Base-by-base conservation (phyloP, 2,888 invertebrate species). In the Drosophila monieri region DNA sequence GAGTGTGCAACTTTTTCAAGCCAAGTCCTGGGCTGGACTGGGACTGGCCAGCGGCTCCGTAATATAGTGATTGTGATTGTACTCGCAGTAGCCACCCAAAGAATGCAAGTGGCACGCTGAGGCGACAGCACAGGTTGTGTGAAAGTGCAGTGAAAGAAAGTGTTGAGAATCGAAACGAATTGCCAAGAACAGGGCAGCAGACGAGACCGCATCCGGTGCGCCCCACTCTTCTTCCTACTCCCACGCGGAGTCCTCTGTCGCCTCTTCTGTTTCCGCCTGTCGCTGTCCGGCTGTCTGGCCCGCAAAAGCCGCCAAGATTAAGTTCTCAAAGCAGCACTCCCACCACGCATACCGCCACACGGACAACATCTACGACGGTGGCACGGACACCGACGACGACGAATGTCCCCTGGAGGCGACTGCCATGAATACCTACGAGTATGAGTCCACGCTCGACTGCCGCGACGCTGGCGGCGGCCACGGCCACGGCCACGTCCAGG, bases 381-480 rank as follows among this genome's bases (percentile, higher is more conserved):
- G 90, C 90, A 90, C 90, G 81, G 90, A 90, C 78, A 90, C 90
- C 78, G 90, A 90, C 90, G 89, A 89, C 89, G 89, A 90, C 90
- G 91, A 90, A 90, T 90, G 90, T 90, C 90, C 90, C 72, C 83
- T 88, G 88, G 90, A 90, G 80, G 86, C 90, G 78, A 86, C 84
- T 80, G 89, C 81, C 73, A 91, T 91, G 91, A 91, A 91, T 90
- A 90, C 91, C 76, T 91, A 91, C 88, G 91, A 92, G 85, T 91
- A 91, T 88, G 92, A 92, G 84, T 91, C 91, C 54, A 91, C 92
- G 77, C 89, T 91, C 80, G 92, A 92, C 81, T 92, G 92, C 84
- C 91, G 91, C 72, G 91, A 91, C 80, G 88, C 75, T 66, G 88
- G 91, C 69, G 90, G 90, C 64, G 89, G 85, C 66, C 85, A 80